phyloP scores from a whole-genome alignment of 2,113 vertebrate genomes.

The Crotophaga sulcirostris region DNA sequence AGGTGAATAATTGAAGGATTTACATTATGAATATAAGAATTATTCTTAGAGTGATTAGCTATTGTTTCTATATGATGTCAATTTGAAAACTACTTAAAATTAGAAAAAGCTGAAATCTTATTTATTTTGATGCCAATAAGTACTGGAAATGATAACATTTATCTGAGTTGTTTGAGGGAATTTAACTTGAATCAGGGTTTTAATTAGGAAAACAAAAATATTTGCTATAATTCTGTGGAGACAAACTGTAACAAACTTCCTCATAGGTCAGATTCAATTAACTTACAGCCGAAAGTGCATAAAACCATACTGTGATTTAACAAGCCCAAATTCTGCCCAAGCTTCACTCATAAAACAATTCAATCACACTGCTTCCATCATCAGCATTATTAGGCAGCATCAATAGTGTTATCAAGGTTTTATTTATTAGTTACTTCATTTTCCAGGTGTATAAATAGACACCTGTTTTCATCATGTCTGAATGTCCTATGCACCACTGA shows the following conservation, averaged over 20 bases:
- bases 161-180: background rate
- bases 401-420: background rate
- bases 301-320: background rate
- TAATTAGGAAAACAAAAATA: constrained; percentile 13
- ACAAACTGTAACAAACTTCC: background rate
- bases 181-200: background rate
- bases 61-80: background rate
- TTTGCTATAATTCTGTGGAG: background rate
- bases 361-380: background rate
- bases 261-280: background rate
- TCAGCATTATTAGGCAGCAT: background rate
- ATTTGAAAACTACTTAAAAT: background rate
- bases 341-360: background rate
- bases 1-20: background rate
- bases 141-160: background rate
- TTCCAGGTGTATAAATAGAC: background rate
- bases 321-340: background rate
- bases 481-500: background rate
- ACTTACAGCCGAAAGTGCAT: background rate
- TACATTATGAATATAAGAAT: background rate
- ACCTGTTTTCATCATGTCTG: background rate
- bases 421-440: background rate
- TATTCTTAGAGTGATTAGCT: background rate
- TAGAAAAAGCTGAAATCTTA: background rate
- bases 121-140: background rate